phyloP scores from a whole-genome alignment of 2,888 invertebrate species.

The Stenchaetothrips biformis region DNA sequence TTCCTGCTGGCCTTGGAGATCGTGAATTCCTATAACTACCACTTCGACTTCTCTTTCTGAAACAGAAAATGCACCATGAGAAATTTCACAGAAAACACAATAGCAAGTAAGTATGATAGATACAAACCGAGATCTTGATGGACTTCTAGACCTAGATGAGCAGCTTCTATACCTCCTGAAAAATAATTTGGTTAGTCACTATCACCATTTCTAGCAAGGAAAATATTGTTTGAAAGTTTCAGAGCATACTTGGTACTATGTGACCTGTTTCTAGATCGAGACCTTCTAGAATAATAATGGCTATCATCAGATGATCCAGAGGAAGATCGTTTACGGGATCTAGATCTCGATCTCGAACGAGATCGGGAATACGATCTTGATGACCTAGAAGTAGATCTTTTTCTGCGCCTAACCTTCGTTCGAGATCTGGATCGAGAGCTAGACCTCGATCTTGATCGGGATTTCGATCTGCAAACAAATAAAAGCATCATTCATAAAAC shows the following conservation, averaged over 20 bases:
- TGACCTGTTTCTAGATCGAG: slow-evolving; percentile 30
- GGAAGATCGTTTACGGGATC: slow-evolving; percentile 26
- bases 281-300: slow-evolving; percentile 26
- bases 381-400: slow-evolving; percentile 40
- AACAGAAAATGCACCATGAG: not conserved
- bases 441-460: not conserved
- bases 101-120: too few relatives aligned
- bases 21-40: slow-evolving; percentile 37
- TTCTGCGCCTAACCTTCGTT: slow-evolving; percentile 38
- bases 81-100: not conserved
- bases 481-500: not conserved
- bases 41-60: slow-evolving; percentile 15
- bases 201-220: not conserved
- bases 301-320: slow-evolving; percentile 23
- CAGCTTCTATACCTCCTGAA: slow-evolving; percentile 1
- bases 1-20: slow-evolving; percentile 41
- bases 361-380: slow-evolving; percentile 40
- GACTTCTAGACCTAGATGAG: slow-evolving; percentile 44
- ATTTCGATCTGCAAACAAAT: not conserved
- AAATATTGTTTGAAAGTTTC: not conserved
- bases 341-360: slow-evolving; percentile 37
- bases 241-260: slow-evolving; percentile 19
- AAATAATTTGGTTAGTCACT: not conserved
- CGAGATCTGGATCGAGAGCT: slow-evolving; percentile 26
- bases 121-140: slow-evolving; percentile 42